phyloP scores from a whole-genome alignment of 1,140 invertebrate species.

The Zaprionus ghesquierei region DNA sequence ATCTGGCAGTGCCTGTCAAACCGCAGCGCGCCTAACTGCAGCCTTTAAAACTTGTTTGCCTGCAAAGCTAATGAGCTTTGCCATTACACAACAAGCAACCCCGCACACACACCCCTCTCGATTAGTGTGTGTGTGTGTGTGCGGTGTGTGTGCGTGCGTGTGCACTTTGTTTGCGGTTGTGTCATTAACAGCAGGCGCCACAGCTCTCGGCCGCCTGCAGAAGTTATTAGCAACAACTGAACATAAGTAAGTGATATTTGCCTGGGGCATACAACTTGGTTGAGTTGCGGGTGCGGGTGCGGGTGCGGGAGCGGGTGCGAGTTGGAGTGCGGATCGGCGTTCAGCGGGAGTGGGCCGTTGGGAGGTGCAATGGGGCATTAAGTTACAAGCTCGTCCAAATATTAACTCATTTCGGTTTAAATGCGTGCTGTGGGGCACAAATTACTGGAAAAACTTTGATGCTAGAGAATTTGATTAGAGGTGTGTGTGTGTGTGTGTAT shows the following conservation, averaged over 20 bases:
- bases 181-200: conserved; percentile 79
- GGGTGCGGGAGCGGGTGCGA: not conserved
- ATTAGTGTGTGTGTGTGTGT: conserved; percentile 8
- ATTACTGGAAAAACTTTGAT: conserved; percentile 60
- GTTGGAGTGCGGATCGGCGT: not conserved
- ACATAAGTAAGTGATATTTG: conserved; percentile 77
- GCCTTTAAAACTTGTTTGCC: conserved; percentile 78
- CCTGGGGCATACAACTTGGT: conserved; percentile 43
- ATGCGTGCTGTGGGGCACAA: conserved; percentile 34
- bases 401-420: conserved; percentile 75
- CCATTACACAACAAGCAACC: conserved; percentile 67
- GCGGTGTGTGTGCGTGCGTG: conserved; percentile 44
- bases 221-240: conserved; percentile 74
- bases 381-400: conserved; percentile 64
- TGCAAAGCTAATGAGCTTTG: conserved; percentile 80
- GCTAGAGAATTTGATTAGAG: conserved; percentile 35
- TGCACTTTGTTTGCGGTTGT: conserved; percentile 80
- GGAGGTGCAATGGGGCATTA: conserved; percentile 1
- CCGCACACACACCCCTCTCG: conserved; percentile 1
- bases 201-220: conserved; percentile 50
- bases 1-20: conserved; percentile 60
- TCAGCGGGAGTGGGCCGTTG: not conserved
- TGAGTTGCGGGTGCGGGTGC: conserved; percentile 7
- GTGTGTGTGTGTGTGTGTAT: conserved; percentile 13
- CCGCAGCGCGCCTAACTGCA: conserved; percentile 76